These are phyloP conservation scores for Drosophila bipectinata DNA, from an alignment of 1,140 invertebrate species.

Conservation along the genomic window DNA sequence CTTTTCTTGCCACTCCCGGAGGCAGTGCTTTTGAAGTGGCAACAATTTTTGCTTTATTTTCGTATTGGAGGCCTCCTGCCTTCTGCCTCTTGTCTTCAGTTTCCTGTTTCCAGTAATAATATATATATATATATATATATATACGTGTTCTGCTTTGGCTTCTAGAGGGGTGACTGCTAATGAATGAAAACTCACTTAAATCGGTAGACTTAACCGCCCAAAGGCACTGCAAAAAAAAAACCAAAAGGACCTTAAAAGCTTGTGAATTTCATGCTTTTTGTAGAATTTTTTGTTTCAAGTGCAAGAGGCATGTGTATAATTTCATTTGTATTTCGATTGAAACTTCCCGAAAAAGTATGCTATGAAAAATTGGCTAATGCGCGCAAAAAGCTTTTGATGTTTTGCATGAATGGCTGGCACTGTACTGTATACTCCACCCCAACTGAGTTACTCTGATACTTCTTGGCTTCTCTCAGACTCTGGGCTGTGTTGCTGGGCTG, in stretches of 20 bases:
- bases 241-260: too few species aligned
- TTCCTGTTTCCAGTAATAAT: background rate
- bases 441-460: background rate
- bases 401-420: slow-evolving; percentile 72
- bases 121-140: slow-evolving; percentile 3
- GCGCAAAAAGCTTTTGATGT: slow-evolving; percentile 64
- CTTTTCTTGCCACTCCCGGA: slow-evolving; percentile 3
- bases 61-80: background rate
- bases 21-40: slow-evolving; percentile 55
- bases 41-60: slow-evolving; percentile 35
- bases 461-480: slow-evolving; percentile 42
- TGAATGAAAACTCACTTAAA: slow-evolving; percentile 59
- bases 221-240: background rate
- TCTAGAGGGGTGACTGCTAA: slow-evolving; percentile 34
- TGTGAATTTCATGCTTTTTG: background rate
- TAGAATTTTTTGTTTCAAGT: background rate
- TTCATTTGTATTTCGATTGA: slow-evolving; percentile 75
- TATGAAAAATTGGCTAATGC: slow-evolving; percentile 55
- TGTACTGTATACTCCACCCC: background rate
- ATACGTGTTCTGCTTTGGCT: slow-evolving; percentile 8
- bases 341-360: slow-evolving; percentile 52
- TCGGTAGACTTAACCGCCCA: slow-evolving; percentile 5
- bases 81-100: background rate
- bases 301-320: slow-evolving; percentile 31
- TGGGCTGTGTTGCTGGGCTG: slow-evolving; percentile 15